Base-by-base conservation (phyloP, 2,888 invertebrate species). In the Drosophila lacicola region DNA sequence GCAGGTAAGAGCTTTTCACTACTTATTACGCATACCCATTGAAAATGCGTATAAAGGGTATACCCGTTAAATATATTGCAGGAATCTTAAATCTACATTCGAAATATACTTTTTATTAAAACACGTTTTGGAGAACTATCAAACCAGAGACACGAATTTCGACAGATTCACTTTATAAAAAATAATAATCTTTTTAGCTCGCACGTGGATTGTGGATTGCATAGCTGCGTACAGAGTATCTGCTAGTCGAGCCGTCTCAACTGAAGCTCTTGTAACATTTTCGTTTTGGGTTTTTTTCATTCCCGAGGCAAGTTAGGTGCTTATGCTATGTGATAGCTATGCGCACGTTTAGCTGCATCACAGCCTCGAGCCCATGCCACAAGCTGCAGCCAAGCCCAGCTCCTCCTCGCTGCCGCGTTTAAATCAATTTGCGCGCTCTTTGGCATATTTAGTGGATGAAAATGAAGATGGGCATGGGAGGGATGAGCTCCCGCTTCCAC, bases 361-460 rank as follows among this genome's bases (percentile, higher is more conserved):
- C 41, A 37, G 37, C 25, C 34, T 6, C 17, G n/a, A 14, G 14
- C 19, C 10, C n/a, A 6, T 34, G 5, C n/a, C 54, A 33, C 34
- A 33, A 41, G 39, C 53, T 56, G 45, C 11, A 44, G 50, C 4
- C 54, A 41, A 41, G 17, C 25, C 41, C 49, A 53, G 50, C 25
- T 50, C 33, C 41, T 54, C 42, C 33, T 44, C 58, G 17, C 62
- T 78, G 87, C 55, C 87, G 84, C 70, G 75, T 82, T 83, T 83
- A 87, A 83, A 83, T 87, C 87, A 83, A 83, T 83, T 83, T 87
- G 70, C 82, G 78, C 84, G 71, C 78, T 78, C 84, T 78, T 87
- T 84, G 82, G 78, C 80, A 84, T 84, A 83, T 84, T 83, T 78
- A 72, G 73, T 65, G 80, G 81, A 65, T 39, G 54, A 45, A 10